A percentile compares a stretch with the other conserved stretches of the same genome.
Evolutionary conservation across 2,797 vertebrate species (phyloP).

Genomic region (Pipistrellus pipistrellus): DNA sequence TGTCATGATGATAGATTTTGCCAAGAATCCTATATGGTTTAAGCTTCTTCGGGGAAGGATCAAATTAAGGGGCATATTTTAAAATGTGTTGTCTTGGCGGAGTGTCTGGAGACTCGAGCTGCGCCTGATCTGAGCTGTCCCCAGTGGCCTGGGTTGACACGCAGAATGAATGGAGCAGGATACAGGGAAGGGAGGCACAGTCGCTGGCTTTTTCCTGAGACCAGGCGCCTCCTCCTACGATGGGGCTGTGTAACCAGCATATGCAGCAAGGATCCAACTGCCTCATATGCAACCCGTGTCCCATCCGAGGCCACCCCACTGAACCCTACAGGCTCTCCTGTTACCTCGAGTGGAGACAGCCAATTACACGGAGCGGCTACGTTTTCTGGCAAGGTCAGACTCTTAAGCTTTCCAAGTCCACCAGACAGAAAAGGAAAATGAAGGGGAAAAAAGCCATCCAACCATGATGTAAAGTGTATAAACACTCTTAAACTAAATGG

Average conservation of each 20-base stretch:
- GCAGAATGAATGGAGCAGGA: slow-evolving; percentile 9
- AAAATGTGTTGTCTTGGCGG: neutral
- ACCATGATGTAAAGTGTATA: neutral
- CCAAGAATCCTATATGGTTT: slow-evolving; percentile 46
- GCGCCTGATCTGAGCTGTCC: neutral
- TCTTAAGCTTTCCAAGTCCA: slow-evolving; percentile 36
- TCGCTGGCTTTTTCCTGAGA: neutral
- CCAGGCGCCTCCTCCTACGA: neutral
- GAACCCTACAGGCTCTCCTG: neutral
- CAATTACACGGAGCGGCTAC: neutral
- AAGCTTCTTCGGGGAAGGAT: slow-evolving; percentile 60
- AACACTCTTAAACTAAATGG: slow-evolving; percentile 7
- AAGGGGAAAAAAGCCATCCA: neutral
- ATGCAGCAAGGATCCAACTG: neutral
- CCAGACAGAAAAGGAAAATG: slow-evolving; percentile 17
- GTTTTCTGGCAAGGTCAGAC: neutral
- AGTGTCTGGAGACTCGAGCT: neutral
- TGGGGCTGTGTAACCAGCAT: neutral
- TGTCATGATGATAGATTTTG: slow-evolving; percentile 68
- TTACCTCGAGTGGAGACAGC: neutral
- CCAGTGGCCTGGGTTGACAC: neutral
- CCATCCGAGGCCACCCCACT: neutral
- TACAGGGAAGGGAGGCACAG: neutral
- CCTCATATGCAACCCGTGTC: neutral
- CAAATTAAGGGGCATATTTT: slow-evolving; percentile 63